Base-by-base conservation (phyloP, 2,797 vertebrate species). In the Tarsius wallacei region DNA sequence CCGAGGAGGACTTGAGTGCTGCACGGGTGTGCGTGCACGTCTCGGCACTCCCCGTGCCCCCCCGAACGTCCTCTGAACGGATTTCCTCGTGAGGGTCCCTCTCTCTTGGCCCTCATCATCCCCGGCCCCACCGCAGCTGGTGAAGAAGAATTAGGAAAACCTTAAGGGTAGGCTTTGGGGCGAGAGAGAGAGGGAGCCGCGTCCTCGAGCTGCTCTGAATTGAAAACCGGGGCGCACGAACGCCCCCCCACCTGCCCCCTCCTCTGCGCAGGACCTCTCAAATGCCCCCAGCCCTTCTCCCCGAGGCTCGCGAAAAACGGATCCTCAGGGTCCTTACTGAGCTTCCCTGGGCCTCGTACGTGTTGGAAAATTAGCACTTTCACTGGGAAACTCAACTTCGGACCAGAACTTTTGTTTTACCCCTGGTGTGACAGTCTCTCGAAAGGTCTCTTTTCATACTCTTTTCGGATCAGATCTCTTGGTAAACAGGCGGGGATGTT, bases 181-280 rank as follows among this genome's bases (percentile, higher is more conserved):
- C 97, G 92, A 96, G 93, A 96, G 89, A 96, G 70, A 97, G 82
- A 94, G 94, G 96, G 93, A 81, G 94, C 95, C 97, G 64, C 87
- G 76, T 78, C 80, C 36, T 95, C 71, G 93, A 94, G 87, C 84
- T 70, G 24, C 33, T 47, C n/a, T 24, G 68, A 26, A 14, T 10
- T 64, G 47, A 51, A 74, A 76, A 53, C 42, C 0, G 11, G 64
- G 47, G 51, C 5, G 0, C 2, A 0, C 12, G 1, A 47, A 71
- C 1, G 31, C 70, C 59, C 26, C 24, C 70, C 66, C 26, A 12
- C 71, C 31, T 64, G 64, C 33, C 17, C 24, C 24, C 31, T 70
- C 49, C 31, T 19, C 7, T 31, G 80, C 1, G 36, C 36, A 5
- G 55, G 77, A 49, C 33, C 61, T 47, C 31, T 85, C 74, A 21